Percentiles rank a stretch among this genome's conserved stretches.
phyloP scores from a whole-genome alignment of 2,113 vertebrate species.

The Cepphus grylle region DNA sequence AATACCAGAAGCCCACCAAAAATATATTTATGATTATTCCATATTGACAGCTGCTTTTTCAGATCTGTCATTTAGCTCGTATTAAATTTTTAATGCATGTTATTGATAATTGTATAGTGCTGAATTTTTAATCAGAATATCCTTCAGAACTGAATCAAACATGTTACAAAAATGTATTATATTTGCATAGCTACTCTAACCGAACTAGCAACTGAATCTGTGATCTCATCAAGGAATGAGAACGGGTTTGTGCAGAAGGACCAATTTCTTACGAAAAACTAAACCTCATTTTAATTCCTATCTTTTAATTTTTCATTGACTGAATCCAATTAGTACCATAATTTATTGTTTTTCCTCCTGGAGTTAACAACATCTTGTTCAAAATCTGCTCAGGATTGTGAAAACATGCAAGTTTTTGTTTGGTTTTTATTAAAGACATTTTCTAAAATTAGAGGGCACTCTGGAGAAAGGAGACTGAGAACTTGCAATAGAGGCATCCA shows the following conservation, averaged over 20 bases:
- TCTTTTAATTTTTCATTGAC: background rate
- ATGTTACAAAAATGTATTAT: background rate
- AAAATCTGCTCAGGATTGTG: background rate
- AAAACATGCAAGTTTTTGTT: background rate
- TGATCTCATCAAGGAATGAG: background rate
- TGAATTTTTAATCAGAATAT: background rate
- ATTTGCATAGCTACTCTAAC: background rate
- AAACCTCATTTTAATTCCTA: background rate
- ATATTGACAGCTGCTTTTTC: constrained; percentile 18
- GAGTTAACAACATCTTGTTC: background rate
- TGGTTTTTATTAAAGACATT: background rate
- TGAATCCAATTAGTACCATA: background rate
- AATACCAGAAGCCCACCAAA: constrained; percentile 23
- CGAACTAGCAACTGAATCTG: background rate
- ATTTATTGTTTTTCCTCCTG: background rate
- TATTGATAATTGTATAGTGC: background rate
- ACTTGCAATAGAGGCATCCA: background rate
- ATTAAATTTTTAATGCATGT: background rate
- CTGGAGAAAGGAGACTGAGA: background rate
- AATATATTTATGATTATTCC: constrained; percentile 6
- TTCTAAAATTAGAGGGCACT: background rate
- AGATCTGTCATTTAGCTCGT: background rate
- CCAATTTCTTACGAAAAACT: background rate
- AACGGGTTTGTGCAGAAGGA: background rate
- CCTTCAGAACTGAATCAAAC: background rate